Conservation (phyloP, 2,113 vertebrate species). For the Solenodon paradoxus region DNA sequence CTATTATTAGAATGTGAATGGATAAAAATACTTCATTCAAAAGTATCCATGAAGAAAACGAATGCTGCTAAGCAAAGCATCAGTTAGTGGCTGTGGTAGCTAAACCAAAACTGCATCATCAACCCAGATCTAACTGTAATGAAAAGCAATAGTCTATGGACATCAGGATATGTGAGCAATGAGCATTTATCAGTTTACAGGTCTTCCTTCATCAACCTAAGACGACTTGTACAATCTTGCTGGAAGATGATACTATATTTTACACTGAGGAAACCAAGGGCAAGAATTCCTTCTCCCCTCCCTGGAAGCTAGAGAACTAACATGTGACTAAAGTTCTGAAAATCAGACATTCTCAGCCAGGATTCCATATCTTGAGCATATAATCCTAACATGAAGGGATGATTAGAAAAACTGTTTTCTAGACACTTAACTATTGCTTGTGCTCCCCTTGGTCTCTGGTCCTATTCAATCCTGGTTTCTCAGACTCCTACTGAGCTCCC, state of each 20-base stretch:
- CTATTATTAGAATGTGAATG: neutral
- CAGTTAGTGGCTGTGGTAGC: neutral
- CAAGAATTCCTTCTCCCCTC: neutral
- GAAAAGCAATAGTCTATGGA: neutral
- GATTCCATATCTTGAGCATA: neutral
- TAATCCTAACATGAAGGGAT: neutral
- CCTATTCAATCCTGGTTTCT: neutral
- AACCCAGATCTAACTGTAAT: neutral
- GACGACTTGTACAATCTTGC: neutral
- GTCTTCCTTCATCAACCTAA: neutral
- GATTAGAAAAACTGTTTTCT: neutral
- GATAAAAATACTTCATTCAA: slow-evolving; percentile 23
- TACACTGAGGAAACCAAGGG: neutral
- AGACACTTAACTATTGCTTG: neutral
- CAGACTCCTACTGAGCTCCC: neutral
- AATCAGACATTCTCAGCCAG: neutral
- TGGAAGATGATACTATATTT: neutral
- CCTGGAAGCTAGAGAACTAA: neutral
- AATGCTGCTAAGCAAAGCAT: neutral
- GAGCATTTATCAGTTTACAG: neutral
- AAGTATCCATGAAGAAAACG: neutral
- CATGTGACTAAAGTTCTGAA: slow-evolving; percentile 5
- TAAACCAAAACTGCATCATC: neutral
- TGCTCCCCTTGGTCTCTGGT: neutral
- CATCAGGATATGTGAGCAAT: neutral